Evolutionary conservation across 2,888 invertebrate species (phyloP).

Genomic region (Limnephilus rhombicus): DNA sequence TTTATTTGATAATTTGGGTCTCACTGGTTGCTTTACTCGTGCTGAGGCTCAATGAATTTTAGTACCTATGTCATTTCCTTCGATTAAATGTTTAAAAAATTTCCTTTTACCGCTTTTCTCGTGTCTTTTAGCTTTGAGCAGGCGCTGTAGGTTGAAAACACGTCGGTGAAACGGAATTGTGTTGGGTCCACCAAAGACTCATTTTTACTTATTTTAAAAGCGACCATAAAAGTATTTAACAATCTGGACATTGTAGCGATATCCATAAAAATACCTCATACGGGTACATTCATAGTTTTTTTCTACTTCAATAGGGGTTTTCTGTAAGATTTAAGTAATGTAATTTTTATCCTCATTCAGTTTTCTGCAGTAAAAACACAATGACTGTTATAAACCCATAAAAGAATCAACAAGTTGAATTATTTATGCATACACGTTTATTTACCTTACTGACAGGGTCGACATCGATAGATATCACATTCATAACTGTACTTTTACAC

Average conservation of each 20-base stretch:
- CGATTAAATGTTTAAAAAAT: too few relatives aligned
- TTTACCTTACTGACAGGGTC: background rate
- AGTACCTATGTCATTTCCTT: background rate
- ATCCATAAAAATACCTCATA: background rate
- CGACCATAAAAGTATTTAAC: background rate
- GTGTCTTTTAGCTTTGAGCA: background rate
- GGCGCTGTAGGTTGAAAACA: background rate
- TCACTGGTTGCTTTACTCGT: too few relatives aligned
- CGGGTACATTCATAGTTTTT: background rate
- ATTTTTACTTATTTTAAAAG: background rate
- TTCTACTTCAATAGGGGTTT: background rate
- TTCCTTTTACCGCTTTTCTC: too few relatives aligned
- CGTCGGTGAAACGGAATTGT: background rate
- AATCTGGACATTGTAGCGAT: background rate
- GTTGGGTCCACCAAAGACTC: background rate
- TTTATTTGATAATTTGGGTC: too few relatives aligned
- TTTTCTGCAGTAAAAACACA: background rate
- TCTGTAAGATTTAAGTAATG: background rate
- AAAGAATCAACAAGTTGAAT: background rate
- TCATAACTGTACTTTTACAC: background rate
- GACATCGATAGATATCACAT: background rate
- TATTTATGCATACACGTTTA: background rate
- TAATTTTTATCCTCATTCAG: background rate
- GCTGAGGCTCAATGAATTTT: background rate
- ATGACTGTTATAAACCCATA: background rate